These are phyloP conservation scores for Echeneis naucrates DNA, from an alignment of 2,797 vertebrate genomes.

Conservation along the genomic window DNA sequence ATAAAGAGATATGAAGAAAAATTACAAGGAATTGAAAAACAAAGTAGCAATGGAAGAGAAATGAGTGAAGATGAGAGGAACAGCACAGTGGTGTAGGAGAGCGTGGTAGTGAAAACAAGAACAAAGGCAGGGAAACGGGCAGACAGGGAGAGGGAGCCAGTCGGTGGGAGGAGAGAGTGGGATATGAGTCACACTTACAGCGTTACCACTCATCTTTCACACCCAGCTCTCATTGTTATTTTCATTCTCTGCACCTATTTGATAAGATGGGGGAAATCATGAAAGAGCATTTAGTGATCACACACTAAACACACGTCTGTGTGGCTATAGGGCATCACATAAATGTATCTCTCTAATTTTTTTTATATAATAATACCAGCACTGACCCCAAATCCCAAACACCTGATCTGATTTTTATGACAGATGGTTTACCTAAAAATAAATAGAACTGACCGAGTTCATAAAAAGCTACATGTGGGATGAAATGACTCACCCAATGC, in stretches of 20 bases:
- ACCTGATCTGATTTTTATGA: constrained; percentile 39
- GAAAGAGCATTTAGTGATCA: neutral
- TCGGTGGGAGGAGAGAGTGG: constrained; percentile 62
- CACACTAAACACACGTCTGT: constrained; percentile 4
- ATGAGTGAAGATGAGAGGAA: constrained; percentile 17
- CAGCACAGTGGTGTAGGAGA: constrained; percentile 19
- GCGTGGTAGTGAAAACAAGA: constrained; percentile 39
- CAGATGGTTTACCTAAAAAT: constrained; percentile 76
- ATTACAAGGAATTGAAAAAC: neutral
- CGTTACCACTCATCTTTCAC: constrained; percentile 63
- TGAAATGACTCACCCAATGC: constrained; percentile 70
- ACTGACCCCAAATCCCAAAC: constrained; percentile 26
- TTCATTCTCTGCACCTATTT: constrained; percentile 49
- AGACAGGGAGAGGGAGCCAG: constrained; percentile 20
- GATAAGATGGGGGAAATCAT: constrained; percentile 50
- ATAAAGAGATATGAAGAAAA: constrained; percentile 28
- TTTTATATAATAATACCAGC: constrained; percentile 24
- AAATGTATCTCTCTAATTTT: constrained; percentile 24
- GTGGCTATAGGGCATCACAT: constrained; percentile 13
- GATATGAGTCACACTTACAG: constrained; percentile 66
- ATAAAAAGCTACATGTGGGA: constrained; percentile 71
- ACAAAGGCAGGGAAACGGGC: constrained; percentile 46
- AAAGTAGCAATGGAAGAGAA: constrained; percentile 2
- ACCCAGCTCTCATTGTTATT: constrained; percentile 70
- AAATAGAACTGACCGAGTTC: constrained; percentile 57